Percentiles rank a stretch among this genome's conserved stretches.
Conservation (phyloP, 2,113 vertebrate genomes). For the Morphnarchus princeps region DNA sequence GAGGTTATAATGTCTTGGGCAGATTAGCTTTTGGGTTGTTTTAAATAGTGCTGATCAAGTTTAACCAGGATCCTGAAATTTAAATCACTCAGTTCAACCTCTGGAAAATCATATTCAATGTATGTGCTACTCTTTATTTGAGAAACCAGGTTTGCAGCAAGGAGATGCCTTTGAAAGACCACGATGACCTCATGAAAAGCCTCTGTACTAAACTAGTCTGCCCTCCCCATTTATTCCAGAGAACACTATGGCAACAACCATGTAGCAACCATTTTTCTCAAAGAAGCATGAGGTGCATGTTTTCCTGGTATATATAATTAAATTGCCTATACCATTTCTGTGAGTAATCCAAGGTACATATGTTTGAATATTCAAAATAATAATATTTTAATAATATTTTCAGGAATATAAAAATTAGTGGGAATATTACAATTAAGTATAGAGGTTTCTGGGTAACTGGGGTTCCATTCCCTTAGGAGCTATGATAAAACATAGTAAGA, state of each 20-base stretch:
- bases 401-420: background rate
- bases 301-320: background rate
- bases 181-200: background rate
- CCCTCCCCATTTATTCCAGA: background rate
- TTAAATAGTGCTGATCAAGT: constrained; percentile 29
- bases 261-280: background rate
- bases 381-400: background rate
- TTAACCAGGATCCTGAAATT: constrained; percentile 7
- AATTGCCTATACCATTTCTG: background rate
- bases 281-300: background rate
- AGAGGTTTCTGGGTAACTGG: background rate
- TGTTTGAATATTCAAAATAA: background rate
- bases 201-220: background rate
- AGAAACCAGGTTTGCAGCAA: background rate
- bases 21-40: constrained; percentile 1
- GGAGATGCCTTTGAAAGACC: background rate
- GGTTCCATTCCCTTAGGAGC: background rate
- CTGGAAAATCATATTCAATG: background rate
- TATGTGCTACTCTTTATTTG: background rate
- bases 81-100: background rate
- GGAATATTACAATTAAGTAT: background rate
- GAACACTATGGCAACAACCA: background rate
- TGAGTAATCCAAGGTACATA: background rate
- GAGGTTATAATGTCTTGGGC: background rate
- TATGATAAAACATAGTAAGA: background rate